These are phyloP conservation scores for Rhabdophis nuchalis DNA, from an alignment of 2,797 vertebrate species.

Conservation along the genomic window DNA sequence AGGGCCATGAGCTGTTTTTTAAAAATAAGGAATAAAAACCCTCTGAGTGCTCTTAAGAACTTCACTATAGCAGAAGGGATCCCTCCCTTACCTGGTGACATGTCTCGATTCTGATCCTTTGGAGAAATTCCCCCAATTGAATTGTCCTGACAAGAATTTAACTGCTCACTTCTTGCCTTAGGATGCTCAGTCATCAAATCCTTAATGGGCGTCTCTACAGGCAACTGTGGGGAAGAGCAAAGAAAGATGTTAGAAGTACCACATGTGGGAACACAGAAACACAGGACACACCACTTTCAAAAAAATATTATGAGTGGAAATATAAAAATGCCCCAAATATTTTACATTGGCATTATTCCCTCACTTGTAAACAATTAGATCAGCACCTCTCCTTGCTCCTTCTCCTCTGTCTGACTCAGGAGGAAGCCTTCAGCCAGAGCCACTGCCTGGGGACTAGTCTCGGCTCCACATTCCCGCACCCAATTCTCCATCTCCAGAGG, in stretches of 20 bases:
- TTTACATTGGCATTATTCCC: not conserved
- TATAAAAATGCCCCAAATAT: not conserved
- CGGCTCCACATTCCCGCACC: not conserved
- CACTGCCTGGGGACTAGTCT: not conserved
- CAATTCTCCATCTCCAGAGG: not conserved
- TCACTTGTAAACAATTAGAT: not conserved
- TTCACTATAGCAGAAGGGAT: not conserved
- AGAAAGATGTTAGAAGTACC: not conserved
- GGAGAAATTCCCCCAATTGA: not conserved
- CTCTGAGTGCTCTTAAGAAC: not conserved
- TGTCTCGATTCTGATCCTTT: not conserved
- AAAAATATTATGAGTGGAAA: not conserved
- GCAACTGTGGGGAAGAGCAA: not conserved
- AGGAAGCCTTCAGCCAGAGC: not conserved
- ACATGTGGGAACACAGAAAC: not conserved
- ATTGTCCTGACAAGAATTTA: not conserved
- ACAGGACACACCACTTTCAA: not conserved
- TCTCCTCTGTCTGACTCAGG: not conserved
- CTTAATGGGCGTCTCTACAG: not conserved
- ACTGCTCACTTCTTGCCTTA: not conserved
- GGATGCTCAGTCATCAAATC: not conserved
- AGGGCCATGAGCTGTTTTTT: not conserved
- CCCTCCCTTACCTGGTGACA: not conserved
- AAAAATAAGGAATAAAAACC: not conserved
- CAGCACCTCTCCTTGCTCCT: not conserved